Base-by-base conservation (phyloP, 2,888 invertebrate species). In the Lasius fuliginosus region DNA sequence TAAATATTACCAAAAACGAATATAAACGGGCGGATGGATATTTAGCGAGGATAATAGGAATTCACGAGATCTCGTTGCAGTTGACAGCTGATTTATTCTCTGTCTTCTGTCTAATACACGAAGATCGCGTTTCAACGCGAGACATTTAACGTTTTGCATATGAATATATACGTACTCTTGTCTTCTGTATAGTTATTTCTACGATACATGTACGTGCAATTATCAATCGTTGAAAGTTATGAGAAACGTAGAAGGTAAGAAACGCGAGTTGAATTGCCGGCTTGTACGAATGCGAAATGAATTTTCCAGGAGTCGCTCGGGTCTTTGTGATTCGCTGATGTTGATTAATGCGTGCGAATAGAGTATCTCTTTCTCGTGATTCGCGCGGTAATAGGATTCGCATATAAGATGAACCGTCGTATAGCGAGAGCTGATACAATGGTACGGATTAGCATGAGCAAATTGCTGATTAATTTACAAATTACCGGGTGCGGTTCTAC, bases 281-380 rank as follows among this genome's bases (percentile, higher is more conserved):
- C 75, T 62, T 23, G 64, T 58, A 42, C 49, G 46, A 64, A 74
- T 74, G 12, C 27, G 42, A 75, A 11, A 64, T 64, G 49, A 40
- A 46, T 23, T 2, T 15, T 49, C 64, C 40, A 49, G 46, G 3
- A 30, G 2, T 62, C 18, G 8, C 33, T 1, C 27, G 40, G 3
- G 60, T 33, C 79, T 81, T 81, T 81, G 60, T 81, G 73, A 81
- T 73, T 73, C 60, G n/a, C 8, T 82, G 64, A 84, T 82, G 71
- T 23, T 82, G 67, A 73, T 71, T 84, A 84, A 76, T 83, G 67
- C 18, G 40, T 64, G 62, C 56, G 53, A 83, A 46, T 36, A 64
- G 49, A 64, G 49, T 53, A 49, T 36, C 40, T 53, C 40, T 60
- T 23, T 60, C 30, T 71, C 9, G n/a, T 11, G 46, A 12, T 18